Evolutionary conservation across 2,797 vertebrate species (phyloP), one percentile per base, ranked within the genome.

Genomic region (Molossus alvarezi): DNA sequence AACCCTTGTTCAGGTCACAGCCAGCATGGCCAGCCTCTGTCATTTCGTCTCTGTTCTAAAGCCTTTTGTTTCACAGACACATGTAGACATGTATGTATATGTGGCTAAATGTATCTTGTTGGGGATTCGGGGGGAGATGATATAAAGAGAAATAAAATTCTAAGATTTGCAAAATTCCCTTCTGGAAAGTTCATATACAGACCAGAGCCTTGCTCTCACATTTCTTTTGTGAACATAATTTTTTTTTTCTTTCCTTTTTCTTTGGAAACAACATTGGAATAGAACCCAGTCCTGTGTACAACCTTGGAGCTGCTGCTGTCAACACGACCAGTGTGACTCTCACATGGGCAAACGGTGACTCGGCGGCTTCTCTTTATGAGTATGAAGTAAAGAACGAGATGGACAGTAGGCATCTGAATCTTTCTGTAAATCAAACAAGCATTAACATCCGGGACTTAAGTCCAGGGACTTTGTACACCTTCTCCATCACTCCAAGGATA

Each of bases 321-420:
- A 64, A 12, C 41, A 65, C 67, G 5, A 87, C 96, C 20, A 82
- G 1, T 15, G 87, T 98, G 90, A 67, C 0, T 0, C 76, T 98
- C 15, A 85, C 7, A 0, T 97, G 98, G 98, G 0, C 1, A 0
- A 60, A 57, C 14, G 25, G 1, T 0, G 0, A n/a, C 2, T 0
- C 0, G 9, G 2, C 62, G 71, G 20, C 11, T 0, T 1, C 9
- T 1, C 0, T 0, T 0, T 95, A 79, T 53, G 65, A 0, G 0
- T 97, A 67, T 14, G 13, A 0, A 13, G 15, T 80, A 11, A 9
- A 62, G 53, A 17, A 21, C 12, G 2, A 79, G 14, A 3, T 2
- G 29, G 8, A 0, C 5, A 11, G 0, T 0, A 0, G 9, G 5
- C 0, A 0, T 7, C 0, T 0, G 0, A 1, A 0, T 0, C 0